These are phyloP conservation scores for Chelonoidis abingdonii DNA, from an alignment of 2,113 vertebrate genomes.

Conservation along the genomic window DNA sequence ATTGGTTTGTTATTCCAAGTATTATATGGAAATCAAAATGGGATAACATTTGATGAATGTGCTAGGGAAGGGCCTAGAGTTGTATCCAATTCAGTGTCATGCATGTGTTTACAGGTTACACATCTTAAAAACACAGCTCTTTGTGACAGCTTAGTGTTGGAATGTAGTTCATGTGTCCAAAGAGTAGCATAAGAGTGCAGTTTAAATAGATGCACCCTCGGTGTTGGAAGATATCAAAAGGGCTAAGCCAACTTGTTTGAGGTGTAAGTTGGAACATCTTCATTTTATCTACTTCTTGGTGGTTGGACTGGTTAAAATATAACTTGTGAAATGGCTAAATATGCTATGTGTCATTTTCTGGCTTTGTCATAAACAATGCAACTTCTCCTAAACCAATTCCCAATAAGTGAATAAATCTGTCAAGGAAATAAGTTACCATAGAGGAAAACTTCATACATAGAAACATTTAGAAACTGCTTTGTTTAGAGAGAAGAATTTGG, in stretches of 20 bases:
- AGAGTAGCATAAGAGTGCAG: neutral
- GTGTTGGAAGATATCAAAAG: neutral
- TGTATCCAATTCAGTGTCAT: neutral
- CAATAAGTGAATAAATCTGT: slow-evolving; percentile 30
- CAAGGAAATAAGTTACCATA: neutral
- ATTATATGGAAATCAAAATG: neutral
- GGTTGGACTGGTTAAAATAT: slow-evolving; percentile 34
- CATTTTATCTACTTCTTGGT: slow-evolving; percentile 7
- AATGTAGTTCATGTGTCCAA: neutral
- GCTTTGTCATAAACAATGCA: neutral
- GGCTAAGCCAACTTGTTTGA: neutral
- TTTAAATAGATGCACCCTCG: neutral
- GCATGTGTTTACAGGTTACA: neutral
- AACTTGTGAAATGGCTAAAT: neutral
- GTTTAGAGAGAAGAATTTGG: neutral
- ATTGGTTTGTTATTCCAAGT: neutral
- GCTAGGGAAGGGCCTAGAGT: neutral
- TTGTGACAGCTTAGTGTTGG: neutral
- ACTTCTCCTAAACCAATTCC: neutral
- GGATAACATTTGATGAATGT: neutral
- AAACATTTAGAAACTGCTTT: neutral
- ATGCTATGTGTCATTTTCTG: slow-evolving; percentile 4
- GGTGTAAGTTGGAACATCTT: neutral
- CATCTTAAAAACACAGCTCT: neutral
- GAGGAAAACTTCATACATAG: neutral